These are phyloP conservation scores for Cettia cetti DNA, from an alignment of 2,113 vertebrate genomes.

Conservation along the genomic window DNA sequence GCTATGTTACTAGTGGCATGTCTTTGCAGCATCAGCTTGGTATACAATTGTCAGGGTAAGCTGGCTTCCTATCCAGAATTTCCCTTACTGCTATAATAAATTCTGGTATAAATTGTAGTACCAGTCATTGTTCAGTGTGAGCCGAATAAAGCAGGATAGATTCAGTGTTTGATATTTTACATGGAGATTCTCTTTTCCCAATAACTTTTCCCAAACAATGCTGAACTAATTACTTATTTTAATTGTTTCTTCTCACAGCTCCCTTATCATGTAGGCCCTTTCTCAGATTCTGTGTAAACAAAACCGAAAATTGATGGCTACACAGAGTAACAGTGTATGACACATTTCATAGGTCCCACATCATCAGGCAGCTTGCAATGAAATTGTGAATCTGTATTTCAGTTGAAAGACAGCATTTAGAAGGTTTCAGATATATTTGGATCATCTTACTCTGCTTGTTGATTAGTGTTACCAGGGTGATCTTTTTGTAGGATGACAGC, in stretches of 20 bases:
- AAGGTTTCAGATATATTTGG: slow-evolving; percentile 34
- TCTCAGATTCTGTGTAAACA: background rate
- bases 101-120: background rate
- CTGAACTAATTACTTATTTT: background rate
- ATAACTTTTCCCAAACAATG: background rate
- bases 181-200: background rate
- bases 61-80: background rate
- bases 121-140: background rate
- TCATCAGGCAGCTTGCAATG: background rate
- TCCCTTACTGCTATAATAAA: background rate
- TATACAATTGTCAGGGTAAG: background rate
- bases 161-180: background rate
- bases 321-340: background rate
- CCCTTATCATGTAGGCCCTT: background rate
- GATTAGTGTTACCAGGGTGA: slow-evolving; percentile 23
- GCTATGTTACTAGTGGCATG: background rate
- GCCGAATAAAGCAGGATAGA: background rate
- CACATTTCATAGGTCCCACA: background rate
- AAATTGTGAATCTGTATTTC: background rate
- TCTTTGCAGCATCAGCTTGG: background rate
- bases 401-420: slow-evolving; percentile 10
- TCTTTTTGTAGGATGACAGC: slow-evolving; percentile 58
- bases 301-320: background rate
- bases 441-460: slow-evolving; percentile 59
- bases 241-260: background rate